A percentile compares a stretch with the other conserved stretches of the same genome.
These are phyloP conservation scores for Meteorus cinctellus DNA, from an alignment of 2,888 invertebrate genomes.

Conservation along the genomic window DNA sequence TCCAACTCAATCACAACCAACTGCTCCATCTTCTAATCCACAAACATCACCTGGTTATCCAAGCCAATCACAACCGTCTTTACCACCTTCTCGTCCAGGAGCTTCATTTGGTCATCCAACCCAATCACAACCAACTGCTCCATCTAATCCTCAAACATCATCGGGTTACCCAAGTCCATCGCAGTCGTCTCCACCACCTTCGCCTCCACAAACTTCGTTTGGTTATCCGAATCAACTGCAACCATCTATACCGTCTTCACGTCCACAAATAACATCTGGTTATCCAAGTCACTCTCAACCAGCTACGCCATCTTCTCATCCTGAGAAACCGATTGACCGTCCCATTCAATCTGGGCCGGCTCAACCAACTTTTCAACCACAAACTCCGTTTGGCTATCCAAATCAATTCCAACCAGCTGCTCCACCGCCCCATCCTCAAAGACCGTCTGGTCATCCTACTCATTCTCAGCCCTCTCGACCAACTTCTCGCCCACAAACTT, in stretches of 20 bases:
- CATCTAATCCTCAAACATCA: background rate
- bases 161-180: background rate
- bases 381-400: too few species aligned
- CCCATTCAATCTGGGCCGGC: background rate
- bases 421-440: background rate
- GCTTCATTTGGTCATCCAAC: too few species aligned
- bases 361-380: background rate
- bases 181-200: background rate
- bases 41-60: background rate
- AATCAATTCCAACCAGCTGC: background rate
- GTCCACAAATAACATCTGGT: too few species aligned
- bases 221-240: slow-evolving; percentile 11
- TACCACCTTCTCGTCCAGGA: background rate
- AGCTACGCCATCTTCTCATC: background rate
- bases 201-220: slow-evolving; percentile 62
- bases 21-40: background rate
- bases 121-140: background rate
- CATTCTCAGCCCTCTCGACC: slow-evolving; percentile 33
- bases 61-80: background rate
- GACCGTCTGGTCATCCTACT: slow-evolving; percentile 33
- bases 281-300: background rate
- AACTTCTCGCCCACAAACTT: background rate
- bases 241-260: background rate
- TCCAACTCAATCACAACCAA: slow-evolving; percentile 14
- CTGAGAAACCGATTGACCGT: too few species aligned